Evolutionary conservation across 1,140 invertebrate species (phyloP).

Genomic region (Drosophila nasuta): DNA sequence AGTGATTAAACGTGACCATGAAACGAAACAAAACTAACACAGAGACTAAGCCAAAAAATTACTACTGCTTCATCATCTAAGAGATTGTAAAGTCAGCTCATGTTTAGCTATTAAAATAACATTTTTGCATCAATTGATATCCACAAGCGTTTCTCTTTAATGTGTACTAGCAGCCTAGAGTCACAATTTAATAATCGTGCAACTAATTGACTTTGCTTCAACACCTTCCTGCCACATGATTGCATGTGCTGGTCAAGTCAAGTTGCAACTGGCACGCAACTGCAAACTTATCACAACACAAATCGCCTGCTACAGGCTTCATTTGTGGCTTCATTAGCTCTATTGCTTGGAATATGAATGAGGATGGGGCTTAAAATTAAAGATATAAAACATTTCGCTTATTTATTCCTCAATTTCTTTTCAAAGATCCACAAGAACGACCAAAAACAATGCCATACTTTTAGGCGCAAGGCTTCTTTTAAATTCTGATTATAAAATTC

Average conservation of each 20-base stretch:
- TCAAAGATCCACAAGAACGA: not conserved
- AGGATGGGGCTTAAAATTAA: not conserved
- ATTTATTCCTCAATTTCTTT: not conserved
- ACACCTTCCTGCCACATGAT: conserved; percentile 5
- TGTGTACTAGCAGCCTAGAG: not conserved
- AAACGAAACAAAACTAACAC: not conserved
- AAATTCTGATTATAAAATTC: too few relatives aligned
- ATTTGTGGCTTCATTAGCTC: not conserved
- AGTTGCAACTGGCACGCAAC: conserved; percentile 18
- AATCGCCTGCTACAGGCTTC: conserved; percentile 11
- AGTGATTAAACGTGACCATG: conserved; percentile 35
- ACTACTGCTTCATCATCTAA: conserved; percentile 23
- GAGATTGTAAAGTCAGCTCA: conserved; percentile 23
- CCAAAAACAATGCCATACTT: conserved; percentile 47
- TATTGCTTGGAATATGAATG: not conserved
- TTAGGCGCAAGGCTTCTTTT: conserved; percentile 46
- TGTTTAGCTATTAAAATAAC: conserved; percentile 27
- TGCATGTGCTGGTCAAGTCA: conserved; percentile 2
- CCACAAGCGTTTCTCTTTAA: conserved; percentile 29
- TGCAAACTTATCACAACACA: not conserved
- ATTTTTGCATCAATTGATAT: conserved; percentile 17
- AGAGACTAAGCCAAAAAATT: conserved; percentile 24
- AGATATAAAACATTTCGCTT: too few relatives aligned
- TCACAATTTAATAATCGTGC: conserved; percentile 10
- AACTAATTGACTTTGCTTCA: conserved; percentile 4